Evolutionary conservation across 2,113 vertebrate species (phyloP), one percentile per base, ranked within the genome.

Genomic region (Pachycephala philippinensis): DNA sequence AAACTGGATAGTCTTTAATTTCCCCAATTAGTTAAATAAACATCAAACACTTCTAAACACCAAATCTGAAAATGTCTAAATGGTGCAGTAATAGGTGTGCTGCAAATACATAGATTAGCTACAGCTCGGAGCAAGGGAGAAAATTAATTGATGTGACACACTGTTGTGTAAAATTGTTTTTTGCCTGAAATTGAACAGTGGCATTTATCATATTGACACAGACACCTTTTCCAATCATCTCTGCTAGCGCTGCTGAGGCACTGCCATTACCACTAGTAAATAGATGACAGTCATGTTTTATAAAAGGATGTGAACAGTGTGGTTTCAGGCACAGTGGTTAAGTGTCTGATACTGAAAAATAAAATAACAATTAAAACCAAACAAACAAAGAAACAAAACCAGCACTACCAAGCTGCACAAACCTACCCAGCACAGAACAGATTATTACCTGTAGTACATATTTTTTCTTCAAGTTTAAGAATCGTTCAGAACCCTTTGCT

Each of bases 11-110:
- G 60, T 78, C 72, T 86, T 49, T 78, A 65, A 91, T 96, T 91
- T 84, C 65, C 71, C 42, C 42, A 82, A 74, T 95, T 96, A 91
- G 44, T 50, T 88, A 84, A 96, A 89, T 64, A 74, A 94, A 96
- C 44, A 81, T 63, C 87, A 94, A 89, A 85, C 57, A n/a, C 30
- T 80, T 90, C 70, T 70, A 79, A 92, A 74, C 42, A 71, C 35
- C 44, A 84, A 80, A 57, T 53, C 37, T 59, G 65, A 88, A 95
- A 89, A 33, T 49, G 16, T 65, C 26, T 89, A 83, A 94, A 70
- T 61, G 37, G 44, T 87, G 45, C 26, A 75, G 53, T 71, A 89
- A 82, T 65, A 89, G 52, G 21, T 70, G 53, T 54, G 31, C 47
- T 91, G 70, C 31, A 81, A 91, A 83, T 53, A 30, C 33, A 60